phyloP scores from a whole-genome alignment of 2,113 vertebrate genomes.

The Saimiri boliviensis region DNA sequence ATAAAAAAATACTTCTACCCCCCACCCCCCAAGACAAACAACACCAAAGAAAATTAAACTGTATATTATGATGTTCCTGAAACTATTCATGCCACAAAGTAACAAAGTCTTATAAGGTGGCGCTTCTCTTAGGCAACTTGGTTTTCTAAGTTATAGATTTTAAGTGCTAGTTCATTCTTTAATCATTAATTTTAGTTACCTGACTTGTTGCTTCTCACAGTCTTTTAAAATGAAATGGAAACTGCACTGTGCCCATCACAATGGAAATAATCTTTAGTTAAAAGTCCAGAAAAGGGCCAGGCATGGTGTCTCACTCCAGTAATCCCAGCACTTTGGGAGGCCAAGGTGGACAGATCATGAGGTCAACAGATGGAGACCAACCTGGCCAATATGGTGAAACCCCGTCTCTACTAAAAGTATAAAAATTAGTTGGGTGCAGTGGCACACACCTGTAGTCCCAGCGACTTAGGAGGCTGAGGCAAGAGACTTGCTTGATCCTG shows the following conservation, averaged over 20 bases:
- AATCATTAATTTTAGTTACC: constrained; percentile 39
- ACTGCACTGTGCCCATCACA: neutral
- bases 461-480: too few relatives aligned
- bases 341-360: too few relatives aligned
- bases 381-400: too few relatives aligned
- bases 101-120: neutral
- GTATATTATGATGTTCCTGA: constrained; percentile 40
- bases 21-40: constrained; percentile 47
- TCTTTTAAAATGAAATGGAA: constrained; percentile 26
- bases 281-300: neutral
- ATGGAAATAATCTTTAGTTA: neutral
- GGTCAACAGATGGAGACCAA: too few relatives aligned
- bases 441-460: too few relatives aligned
- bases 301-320: too few relatives aligned
- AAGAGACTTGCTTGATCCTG: too few relatives aligned
- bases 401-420: too few relatives aligned
- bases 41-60: constrained; percentile 61
- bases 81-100: neutral
- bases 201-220: neutral
- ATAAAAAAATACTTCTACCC: constrained; percentile 47
- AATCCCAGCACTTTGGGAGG: too few relatives aligned
- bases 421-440: too few relatives aligned
- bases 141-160: constrained; percentile 21
- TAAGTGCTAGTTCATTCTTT: neutral
- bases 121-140: neutral